phyloP scores from a whole-genome alignment of 1,140 invertebrate species.

The Lordiphosa collinella region DNA sequence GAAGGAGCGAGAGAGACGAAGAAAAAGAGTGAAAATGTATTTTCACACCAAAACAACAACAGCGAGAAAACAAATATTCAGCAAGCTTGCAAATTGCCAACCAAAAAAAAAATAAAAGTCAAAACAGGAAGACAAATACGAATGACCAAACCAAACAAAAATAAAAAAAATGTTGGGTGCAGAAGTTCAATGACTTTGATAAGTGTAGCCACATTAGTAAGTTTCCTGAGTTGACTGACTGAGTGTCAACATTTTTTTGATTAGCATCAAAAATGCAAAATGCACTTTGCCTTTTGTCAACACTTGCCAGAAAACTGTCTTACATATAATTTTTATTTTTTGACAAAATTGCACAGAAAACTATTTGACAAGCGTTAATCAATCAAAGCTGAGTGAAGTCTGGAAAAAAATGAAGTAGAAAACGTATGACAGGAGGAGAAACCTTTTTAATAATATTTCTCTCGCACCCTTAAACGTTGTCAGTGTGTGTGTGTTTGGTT shows the following conservation, averaged over 20 bases:
- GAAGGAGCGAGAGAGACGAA: too few species aligned
- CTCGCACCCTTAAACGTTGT: not conserved
- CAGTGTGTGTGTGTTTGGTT: not conserved
- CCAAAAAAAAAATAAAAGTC: slow-evolving; percentile 31
- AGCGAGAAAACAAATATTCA: slow-evolving; percentile 5
- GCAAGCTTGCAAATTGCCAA: slow-evolving; percentile 37
- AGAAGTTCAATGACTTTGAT: slow-evolving; percentile 42
- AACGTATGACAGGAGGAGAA: slow-evolving; percentile 58
- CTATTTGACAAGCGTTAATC: slow-evolving; percentile 68
- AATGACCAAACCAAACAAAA: slow-evolving; percentile 20
- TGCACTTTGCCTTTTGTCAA: slow-evolving; percentile 63
- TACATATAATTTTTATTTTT: slow-evolving; percentile 8
- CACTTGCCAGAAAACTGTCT: slow-evolving; percentile 22
- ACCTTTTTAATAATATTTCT: slow-evolving; percentile 73
- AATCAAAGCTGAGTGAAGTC: slow-evolving; percentile 52
- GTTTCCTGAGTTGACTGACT: slow-evolving; percentile 15
- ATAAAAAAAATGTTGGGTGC: not conserved
- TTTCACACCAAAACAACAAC: slow-evolving; percentile 8
- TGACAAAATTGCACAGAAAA: slow-evolving; percentile 36
- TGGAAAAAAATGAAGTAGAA: not conserved
- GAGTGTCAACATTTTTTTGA: slow-evolving; percentile 56
- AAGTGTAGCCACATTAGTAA: slow-evolving; percentile 49
- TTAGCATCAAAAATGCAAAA: slow-evolving; percentile 43
- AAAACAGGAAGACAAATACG: slow-evolving; percentile 46
- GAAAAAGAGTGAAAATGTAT: not conserved